phyloP scores from a whole-genome alignment of 2,113 vertebrate species.

The Perca schrenkii region DNA sequence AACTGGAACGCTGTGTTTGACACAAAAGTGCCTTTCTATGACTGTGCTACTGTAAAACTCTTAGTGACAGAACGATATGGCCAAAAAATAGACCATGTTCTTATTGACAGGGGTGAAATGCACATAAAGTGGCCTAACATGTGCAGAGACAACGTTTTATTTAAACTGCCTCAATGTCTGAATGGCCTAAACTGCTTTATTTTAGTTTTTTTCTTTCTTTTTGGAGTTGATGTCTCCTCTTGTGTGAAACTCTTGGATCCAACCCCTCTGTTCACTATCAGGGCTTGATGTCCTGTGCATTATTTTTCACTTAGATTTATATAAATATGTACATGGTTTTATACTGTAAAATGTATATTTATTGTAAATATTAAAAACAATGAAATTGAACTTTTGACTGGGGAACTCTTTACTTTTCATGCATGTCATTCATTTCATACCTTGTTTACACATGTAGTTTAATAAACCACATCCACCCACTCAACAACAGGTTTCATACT shows the following conservation, averaged over 20 bases:
- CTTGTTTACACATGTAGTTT: constrained; percentile 37
- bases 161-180: constrained; percentile 89
- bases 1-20: constrained; percentile 83
- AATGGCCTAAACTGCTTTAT: constrained; percentile 77
- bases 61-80: constrained; percentile 62
- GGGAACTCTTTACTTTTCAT: constrained; percentile 7
- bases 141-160: constrained; percentile 90
- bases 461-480: constrained; percentile 57
- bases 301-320: constrained; percentile 87
- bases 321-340: constrained; percentile 93
- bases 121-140: constrained; percentile 70
- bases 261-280: constrained; percentile 90
- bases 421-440: neutral
- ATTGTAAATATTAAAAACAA: constrained; percentile 93
- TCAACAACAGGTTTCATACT: constrained; percentile 15
- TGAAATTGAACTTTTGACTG: constrained; percentile 65
- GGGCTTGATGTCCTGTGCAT: constrained; percentile 93
- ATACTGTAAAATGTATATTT: constrained; percentile 90
- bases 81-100: constrained; percentile 63
- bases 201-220: constrained; percentile 56
- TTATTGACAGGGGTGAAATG: constrained; percentile 72
- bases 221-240: constrained; percentile 77
- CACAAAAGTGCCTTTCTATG: constrained; percentile 84
- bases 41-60: constrained; percentile 82
- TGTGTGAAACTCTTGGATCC: constrained; percentile 82